These are phyloP conservation scores for Nannobrachium achirus DNA, from an alignment of 2,113 vertebrate genomes.

Conservation along the genomic window DNA sequence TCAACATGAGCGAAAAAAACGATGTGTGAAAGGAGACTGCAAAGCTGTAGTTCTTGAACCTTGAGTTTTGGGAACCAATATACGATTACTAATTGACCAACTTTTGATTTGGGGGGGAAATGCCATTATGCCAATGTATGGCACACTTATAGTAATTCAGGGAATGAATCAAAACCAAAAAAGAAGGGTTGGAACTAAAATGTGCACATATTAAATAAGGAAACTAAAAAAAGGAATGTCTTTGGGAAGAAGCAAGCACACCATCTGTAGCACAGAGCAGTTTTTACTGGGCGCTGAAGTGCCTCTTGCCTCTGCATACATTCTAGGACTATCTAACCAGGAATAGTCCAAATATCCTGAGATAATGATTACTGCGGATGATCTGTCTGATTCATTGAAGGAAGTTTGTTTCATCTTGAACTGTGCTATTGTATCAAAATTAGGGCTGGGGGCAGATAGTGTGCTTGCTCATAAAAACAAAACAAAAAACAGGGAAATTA, in stretches of 20 bases:
- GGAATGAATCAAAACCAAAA: slow-evolving; percentile 34
- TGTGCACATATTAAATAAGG: slow-evolving; percentile 42
- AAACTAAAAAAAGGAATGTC: slow-evolving; percentile 44
- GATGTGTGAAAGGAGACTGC: slow-evolving; percentile 7
- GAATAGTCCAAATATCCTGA: neutral
- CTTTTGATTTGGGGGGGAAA: slow-evolving; percentile 1
- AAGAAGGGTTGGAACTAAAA: slow-evolving; percentile 28
- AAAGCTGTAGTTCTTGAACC: slow-evolving; percentile 11
- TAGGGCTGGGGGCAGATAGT: slow-evolving; percentile 61
- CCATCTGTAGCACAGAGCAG: slow-evolving; percentile 25
- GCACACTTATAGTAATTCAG: neutral
- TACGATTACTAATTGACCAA: slow-evolving; percentile 10
- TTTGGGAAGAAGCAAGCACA: slow-evolving; percentile 59
- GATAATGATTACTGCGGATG: neutral
- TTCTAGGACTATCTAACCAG: too few species aligned
- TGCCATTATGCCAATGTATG: neutral
- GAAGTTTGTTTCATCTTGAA: neutral
- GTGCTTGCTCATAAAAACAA: slow-evolving; percentile 79
- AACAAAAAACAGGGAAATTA: slow-evolving; percentile 22
- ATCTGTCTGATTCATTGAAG: neutral
- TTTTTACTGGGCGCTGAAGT: too few species aligned
- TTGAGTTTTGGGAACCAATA: neutral
- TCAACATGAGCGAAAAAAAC: too few species aligned
- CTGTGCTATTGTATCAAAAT: neutral
- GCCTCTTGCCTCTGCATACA: too few species aligned